Percentiles rank a stretch among this genome's conserved stretches.
Conservation (phyloP, 2,797 vertebrate species). For the Phataginus tetradactyla region DNA sequence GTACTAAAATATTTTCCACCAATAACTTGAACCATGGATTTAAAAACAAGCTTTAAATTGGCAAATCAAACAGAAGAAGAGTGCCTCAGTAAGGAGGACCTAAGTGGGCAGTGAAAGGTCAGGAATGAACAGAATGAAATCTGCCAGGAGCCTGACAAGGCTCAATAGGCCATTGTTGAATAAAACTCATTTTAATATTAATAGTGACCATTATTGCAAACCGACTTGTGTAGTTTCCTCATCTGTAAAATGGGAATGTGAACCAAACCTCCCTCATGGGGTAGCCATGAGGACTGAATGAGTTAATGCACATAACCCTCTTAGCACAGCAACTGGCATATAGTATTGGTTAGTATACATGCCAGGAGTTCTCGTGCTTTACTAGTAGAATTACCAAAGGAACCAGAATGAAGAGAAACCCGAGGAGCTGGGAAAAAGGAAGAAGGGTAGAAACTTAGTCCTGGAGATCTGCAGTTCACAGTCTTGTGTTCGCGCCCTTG, state of each 20-base stretch:
- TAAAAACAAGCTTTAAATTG: neutral
- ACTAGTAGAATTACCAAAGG: neutral
- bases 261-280: neutral
- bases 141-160: neutral
- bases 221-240: neutral
- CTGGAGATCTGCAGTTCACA: neutral
- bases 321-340: neutral
- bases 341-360: neutral
- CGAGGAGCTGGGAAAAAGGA: neutral
- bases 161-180: neutral
- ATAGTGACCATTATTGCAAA: no score
- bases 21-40: neutral
- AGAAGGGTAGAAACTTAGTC: neutral
- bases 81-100: neutral
- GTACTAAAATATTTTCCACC: neutral
- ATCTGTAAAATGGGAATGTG: neutral
- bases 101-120: neutral
- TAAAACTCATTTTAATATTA: neutral
- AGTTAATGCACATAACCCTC: rapidly evolving
- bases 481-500: neutral
- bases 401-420: neutral
- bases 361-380: neutral
- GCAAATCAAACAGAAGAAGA: neutral
- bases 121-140: neutral
- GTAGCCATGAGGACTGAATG: neutral